Evolutionary conservation across 2,888 invertebrate genomes (phyloP), one percentile per base, ranked within the genome.

Genomic region (Pachymerium ferrugineum): DNA sequence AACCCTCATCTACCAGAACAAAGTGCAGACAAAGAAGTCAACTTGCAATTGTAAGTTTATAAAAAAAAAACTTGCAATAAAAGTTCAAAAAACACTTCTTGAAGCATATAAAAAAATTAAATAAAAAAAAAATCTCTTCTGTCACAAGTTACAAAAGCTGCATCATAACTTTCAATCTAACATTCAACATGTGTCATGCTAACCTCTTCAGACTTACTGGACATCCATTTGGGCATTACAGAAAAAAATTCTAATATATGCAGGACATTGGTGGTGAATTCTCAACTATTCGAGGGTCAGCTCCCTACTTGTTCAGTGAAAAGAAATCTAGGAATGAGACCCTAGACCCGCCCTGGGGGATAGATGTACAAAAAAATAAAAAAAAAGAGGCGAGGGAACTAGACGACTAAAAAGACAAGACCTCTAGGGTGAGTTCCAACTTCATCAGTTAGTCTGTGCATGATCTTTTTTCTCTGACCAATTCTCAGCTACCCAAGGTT

Each of bases 381-480:
- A 54, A 47, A 47, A 22, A 54, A 22, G n/a, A n/a, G n/a, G n/a
- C 25, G 10, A 8, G 54, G 25, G 25, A 54, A 54, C 25, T 25
- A 6, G 8, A 6, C 25, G 54, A 54, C 54, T 54, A 54, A 54
- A 54, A 54, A 22, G 54, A 22, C 54, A 54, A 1, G 54, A 54
- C 54, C 54, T 54, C 54, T 54, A 54, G 54, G 54, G 54, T n/a
- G n/a, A n/a, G n/a, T 54, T 54, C 54, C 3, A 54, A 28, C 25
- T 54, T 54, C 54, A 54, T 54, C 54, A 54, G 54, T 22, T 54
- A 54, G 54, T 54, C 54, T 25, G 54, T 54, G 54, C 54, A 54
- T 54, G 54, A 54, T 54, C 25, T 28, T 54, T 54, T 54, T 54
- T 28, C 25, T 54, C 22, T 22, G 54, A 25, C 54, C 54, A 54